A percentile compares a stretch with the other conserved stretches of the same genome.
Conservation (phyloP, 1,140 invertebrate species). For the Glossosoma conforme region DNA sequence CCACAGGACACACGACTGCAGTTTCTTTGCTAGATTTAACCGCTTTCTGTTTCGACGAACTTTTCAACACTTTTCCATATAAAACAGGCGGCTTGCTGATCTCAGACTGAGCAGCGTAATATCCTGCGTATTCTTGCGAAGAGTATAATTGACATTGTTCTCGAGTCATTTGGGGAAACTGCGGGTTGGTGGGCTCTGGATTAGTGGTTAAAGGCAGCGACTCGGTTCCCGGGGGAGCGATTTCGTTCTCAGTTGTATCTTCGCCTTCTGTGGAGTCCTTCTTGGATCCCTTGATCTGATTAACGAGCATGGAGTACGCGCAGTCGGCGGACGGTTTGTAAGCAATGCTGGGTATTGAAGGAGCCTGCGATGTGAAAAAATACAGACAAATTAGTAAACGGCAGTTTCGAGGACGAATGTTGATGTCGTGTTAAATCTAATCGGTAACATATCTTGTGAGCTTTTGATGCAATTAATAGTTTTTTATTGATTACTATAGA, state of each 20-base stretch:
- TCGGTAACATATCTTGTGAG: too few species aligned
- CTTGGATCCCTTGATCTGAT: slow-evolving; percentile 64
- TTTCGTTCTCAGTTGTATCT: slow-evolving; percentile 34
- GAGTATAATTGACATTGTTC: not conserved
- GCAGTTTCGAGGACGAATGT: too few species aligned
- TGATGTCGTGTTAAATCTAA: too few species aligned
- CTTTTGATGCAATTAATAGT: too few species aligned
- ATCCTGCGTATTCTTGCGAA: slow-evolving; percentile 4
- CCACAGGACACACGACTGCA: not conserved
- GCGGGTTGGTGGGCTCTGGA: not conserved
- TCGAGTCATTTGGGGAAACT: not conserved
- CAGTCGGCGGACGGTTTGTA: slow-evolving; percentile 79
- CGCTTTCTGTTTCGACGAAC: slow-evolving; percentile 2
- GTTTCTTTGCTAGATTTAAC: not conserved
- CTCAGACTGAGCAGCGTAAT: slow-evolving; percentile 25
- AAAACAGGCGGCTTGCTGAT: slow-evolving; percentile 38
- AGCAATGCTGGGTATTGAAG: slow-evolving; percentile 62
- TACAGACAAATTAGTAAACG: not conserved
- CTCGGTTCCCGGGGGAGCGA: slow-evolving; percentile 42
- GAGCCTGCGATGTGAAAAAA: slow-evolving; percentile 48
- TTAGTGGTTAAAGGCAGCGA: slow-evolving; percentile 33
- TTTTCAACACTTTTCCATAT: slow-evolving; percentile 28
- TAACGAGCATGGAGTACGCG: slow-evolving; percentile 78
- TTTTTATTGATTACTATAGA: too few species aligned
- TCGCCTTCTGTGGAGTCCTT: slow-evolving; percentile 25